Evolutionary conservation across 1,140 invertebrate genomes (phyloP).

Genomic region (Pteromalus puparum): DNA sequence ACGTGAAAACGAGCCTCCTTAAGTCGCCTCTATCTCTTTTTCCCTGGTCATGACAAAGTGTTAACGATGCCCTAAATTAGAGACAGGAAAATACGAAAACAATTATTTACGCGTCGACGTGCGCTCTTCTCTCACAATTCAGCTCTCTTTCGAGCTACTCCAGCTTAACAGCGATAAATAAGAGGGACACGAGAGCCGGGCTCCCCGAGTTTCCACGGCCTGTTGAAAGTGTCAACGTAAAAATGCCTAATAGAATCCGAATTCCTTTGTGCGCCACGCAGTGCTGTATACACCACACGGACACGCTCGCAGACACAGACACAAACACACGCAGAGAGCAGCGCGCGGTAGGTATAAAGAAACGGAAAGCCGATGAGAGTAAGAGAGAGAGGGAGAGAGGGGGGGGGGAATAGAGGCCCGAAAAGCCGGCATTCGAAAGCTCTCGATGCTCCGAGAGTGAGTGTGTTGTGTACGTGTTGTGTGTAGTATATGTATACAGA

Average conservation of each 20-base stretch:
- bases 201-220: conserved; percentile 31
- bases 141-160: background rate
- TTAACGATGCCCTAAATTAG: conserved; percentile 28
- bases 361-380: background rate
- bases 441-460: conserved; percentile 11
- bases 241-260: conserved; percentile 47
- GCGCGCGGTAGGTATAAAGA: conserved; percentile 10
- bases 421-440: conserved; percentile 46
- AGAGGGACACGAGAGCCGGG: background rate
- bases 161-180: conserved; percentile 7
- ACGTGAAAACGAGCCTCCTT: background rate
- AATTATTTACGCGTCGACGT: conserved; percentile 40
- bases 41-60: conserved; percentile 12
- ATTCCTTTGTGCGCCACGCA: conserved; percentile 35
- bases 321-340: background rate
- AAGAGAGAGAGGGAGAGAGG: conserved; percentile 20
- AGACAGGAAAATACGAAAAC: conserved; percentile 40
- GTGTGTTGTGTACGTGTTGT: conserved; percentile 19
- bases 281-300: background rate
- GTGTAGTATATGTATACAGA: conserved; percentile 26
- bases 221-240: conserved; percentile 49
- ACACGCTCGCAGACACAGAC: background rate
- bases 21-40: background rate
- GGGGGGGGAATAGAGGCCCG: conserved; percentile 19
- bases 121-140: background rate